Evolutionary conservation across 2,888 invertebrate species (phyloP).

Genomic region (Eurois occulta): DNA sequence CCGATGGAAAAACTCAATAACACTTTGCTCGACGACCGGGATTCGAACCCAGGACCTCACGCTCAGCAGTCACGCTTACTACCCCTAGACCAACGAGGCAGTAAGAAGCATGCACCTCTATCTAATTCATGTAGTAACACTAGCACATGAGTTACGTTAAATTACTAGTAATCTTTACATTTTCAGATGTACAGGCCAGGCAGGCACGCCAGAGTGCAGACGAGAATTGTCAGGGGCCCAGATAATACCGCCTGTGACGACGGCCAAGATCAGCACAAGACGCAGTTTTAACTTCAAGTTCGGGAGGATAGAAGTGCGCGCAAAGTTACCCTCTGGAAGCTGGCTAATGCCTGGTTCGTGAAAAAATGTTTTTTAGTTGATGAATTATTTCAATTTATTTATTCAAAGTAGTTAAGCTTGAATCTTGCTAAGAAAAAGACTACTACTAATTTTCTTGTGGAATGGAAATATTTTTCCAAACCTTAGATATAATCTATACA

Average conservation of each 20-base stretch:
- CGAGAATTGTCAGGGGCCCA: slow-evolving; percentile 86
- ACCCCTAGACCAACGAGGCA: too few relatives aligned
- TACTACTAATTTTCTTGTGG: neutral
- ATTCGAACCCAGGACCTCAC: too few relatives aligned
- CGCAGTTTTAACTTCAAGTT: slow-evolving; percentile 92
- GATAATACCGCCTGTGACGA: slow-evolving; percentile 93
- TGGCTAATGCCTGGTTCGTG: slow-evolving; percentile 94
- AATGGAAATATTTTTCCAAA: neutral
- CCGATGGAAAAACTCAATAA: too few relatives aligned
- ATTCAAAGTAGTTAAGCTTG: neutral
- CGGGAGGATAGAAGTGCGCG: slow-evolving; percentile 93
- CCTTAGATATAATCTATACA: neutral
- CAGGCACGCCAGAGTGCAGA: slow-evolving; percentile 85
- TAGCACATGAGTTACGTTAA: too few relatives aligned
- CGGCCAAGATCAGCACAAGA: slow-evolving; percentile 92
- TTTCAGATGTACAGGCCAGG: slow-evolving; percentile 88
- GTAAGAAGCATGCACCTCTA: too few relatives aligned
- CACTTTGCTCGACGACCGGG: too few relatives aligned
- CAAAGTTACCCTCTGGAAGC: slow-evolving; percentile 93
- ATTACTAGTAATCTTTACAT: neutral
- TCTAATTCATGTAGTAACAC: too few relatives aligned
- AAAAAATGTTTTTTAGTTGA: neutral
- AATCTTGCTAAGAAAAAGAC: too few relatives aligned
- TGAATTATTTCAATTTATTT: neutral
- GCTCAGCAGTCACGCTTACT: too few relatives aligned